Base-by-base conservation (phyloP, 2,113 vertebrate species). In the Fregata magnificens region DNA sequence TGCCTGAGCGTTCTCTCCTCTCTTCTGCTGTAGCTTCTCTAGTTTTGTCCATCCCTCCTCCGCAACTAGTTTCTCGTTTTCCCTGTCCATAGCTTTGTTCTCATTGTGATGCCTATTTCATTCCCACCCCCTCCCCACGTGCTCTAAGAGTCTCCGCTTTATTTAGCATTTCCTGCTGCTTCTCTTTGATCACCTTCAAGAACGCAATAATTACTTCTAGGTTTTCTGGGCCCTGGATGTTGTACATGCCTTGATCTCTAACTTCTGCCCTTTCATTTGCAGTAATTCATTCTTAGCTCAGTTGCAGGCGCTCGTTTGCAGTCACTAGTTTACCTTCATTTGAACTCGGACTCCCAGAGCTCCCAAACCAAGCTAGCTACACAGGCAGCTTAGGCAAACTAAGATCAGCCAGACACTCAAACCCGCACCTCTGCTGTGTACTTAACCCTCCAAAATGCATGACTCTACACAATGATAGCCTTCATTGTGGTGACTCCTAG, bases 201-300 rank as follows among this genome's bases (percentile, higher is more conserved):
- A 94, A 77, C 0, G 0, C 73, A 82, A 40, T 95, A 94, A 95
- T 97, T 97, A 84, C 83, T 92, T 92, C 40, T 91, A 87, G 55
- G 29, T 86, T 93, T 95, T 95, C 86, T 83, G 78, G 74, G 49
- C 73, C 62, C 73, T 91, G 86, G 42, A 73, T 96, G 88, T 80
- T 77, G 74, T 65, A 93, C 81, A 50, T 76, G 70, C 62, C 93
- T 92, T 91, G 93, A 87, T 95, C 83, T 96, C 86, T 94, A 93
- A 91, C 94, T 97, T 96, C 78, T 91, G 86, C 86, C 78, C 84
- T 93, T 95, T 91, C 94, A 90, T 95, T 91, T 97, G 84, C 89
- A 95, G 84, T 95, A 96, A 95, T 66, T 95, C 78, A 82, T 82
- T 91, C 86, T 70, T 84, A 80, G 73, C 61, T 77, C 81, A 84